Evolutionary conservation across 1,140 invertebrate genomes (phyloP), one percentile per base, ranked within the genome.

Genomic region (Scaptomyza montana): DNA sequence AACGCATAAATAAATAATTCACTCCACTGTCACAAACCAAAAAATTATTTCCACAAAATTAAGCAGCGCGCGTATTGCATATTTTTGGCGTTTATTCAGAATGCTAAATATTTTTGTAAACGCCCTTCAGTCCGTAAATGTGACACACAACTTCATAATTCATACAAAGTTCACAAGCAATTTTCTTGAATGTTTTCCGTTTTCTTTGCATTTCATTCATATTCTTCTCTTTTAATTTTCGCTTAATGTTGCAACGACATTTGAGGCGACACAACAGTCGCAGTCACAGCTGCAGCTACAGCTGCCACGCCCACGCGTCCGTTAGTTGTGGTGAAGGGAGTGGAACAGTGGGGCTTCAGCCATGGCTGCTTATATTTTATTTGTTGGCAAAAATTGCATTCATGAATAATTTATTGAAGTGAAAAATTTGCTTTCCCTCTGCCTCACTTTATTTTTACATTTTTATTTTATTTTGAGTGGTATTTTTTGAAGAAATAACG

Each of bases 351-450:
- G 5, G 39, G 12, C 39, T 43, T 43, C 19, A 3, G 21, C 21
- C 21, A 25, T 61, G 65, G 57, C 77, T 82, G 75, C 78, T 89
- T 86, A 89, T 89, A 89, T 86, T 89, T 89, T 89, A 89, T 89
- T 89, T 89, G 77, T 89, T 87, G 84, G 69, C 66, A 84, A 89
- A 89, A 89, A 89, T 89, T 89, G 79, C 85, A 89, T 89, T 89
- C 70, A 89, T 89, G 84, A 89, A 89, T 89, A 77, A 89, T 89
- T 89, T 85, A 89, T 79, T 80, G 84, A 89, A 89, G 80, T 89
- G 85, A 67, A 84, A 89, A 89, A 89, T 89, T 89, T 79, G 65
- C 69, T 73, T 76, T 47, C 60, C 45, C 45, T 54, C 49, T 61
- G 64, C 50, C 63, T 59, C 21, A 49, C 41, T 67, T 60, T 54